phyloP scores from a whole-genome alignment of 1,140 invertebrate genomes.

The Lycorma delicatula region DNA sequence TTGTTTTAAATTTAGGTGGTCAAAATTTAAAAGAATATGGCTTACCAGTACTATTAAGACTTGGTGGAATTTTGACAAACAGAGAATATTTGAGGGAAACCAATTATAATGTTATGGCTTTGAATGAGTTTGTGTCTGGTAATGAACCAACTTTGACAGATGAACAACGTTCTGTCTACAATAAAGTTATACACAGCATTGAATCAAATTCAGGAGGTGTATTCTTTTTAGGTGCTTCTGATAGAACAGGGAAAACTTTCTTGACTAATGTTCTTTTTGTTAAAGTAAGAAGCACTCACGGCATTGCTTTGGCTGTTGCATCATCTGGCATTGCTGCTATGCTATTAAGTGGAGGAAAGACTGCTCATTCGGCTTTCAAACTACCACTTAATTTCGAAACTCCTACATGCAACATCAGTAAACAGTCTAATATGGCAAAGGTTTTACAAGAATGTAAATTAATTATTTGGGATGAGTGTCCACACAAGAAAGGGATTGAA shows the following conservation, averaged over 20 bases:
- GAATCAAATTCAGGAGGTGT: too few relatives aligned
- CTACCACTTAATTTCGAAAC: conserved; percentile 28
- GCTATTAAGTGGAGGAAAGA: conserved; percentile 32
- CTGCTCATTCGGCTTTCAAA: conserved; percentile 37
- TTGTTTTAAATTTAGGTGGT: neutral
- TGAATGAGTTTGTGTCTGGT: neutral
- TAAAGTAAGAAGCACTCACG: too few relatives aligned
- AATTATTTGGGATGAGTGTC: too few relatives aligned
- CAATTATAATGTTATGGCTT: neutral
- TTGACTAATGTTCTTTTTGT: too few relatives aligned
- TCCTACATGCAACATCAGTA: conserved; percentile 27
- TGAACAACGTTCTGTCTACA: neutral
- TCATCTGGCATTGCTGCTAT: conserved; percentile 37
- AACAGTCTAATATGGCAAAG: conserved; percentile 23
- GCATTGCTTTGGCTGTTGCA: conserved; percentile 38
- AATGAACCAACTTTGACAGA: neutral
- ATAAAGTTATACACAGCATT: neutral
- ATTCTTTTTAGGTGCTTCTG: too few relatives aligned
- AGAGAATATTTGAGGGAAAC: neutral
- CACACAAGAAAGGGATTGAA: too few relatives aligned
- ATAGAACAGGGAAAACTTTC: too few relatives aligned
- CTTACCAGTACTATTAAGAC: neutral
- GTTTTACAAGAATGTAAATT: too few relatives aligned
- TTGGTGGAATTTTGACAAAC: neutral
- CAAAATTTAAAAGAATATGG: neutral